phyloP scores from a whole-genome alignment of 2,113 vertebrate genomes.

The Melanostigma gelatinosum region DNA sequence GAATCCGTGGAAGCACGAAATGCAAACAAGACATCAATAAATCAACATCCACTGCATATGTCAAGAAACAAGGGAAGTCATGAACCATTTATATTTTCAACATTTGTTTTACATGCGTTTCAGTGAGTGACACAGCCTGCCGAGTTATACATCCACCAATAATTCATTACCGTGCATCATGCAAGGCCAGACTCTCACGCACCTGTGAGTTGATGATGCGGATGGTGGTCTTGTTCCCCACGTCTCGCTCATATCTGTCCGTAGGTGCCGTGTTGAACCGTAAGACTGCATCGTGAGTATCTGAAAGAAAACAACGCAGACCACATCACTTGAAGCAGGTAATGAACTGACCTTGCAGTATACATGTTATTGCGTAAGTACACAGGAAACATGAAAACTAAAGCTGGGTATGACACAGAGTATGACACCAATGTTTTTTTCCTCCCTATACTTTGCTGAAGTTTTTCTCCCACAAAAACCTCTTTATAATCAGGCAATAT shows the following conservation, averaged over 20 bases:
- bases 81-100: conserved; percentile 7
- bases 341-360: neutral
- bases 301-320: conserved; percentile 76
- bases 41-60: neutral
- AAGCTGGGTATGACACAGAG: neutral
- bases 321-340: neutral
- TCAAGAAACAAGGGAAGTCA: neutral
- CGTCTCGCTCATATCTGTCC: conserved; percentile 92
- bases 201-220: conserved; percentile 99
- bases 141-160: neutral
- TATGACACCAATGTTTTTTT: neutral
- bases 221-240: conserved; percentile 96
- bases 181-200: conserved; percentile 48
- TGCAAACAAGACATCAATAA: neutral
- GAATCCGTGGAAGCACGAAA: neutral
- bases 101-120: neutral
- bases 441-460: neutral
- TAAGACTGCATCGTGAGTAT: conserved; percentile 95
- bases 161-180: neutral
- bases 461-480: neutral
- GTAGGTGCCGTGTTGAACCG: conserved; percentile 98
- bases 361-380: neutral
- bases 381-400: neutral
- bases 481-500: neutral
- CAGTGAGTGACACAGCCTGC: neutral